Conservation (phyloP, 2,888 invertebrate species). For the Drepana falcataria region DNA sequence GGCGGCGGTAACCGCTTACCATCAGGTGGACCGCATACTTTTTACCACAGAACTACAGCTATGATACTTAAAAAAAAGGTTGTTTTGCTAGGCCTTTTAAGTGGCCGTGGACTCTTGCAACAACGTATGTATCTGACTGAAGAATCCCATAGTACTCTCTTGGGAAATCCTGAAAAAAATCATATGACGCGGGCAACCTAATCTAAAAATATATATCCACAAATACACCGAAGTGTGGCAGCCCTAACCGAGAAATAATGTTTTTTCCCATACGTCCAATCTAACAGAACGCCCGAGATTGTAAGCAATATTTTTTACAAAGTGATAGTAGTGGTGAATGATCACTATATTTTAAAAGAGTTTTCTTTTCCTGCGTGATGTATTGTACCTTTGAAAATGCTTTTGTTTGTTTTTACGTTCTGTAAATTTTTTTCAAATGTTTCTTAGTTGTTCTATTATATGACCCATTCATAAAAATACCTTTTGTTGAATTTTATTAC, state of each 20-base stretch:
- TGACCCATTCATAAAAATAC: no score
- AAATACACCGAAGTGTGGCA: constrained; percentile 7
- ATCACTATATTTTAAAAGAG: constrained; percentile 24
- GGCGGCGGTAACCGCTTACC: no score
- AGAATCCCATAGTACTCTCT: no score
- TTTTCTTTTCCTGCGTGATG: constrained; percentile 4
- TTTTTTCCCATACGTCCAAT: constrained; percentile 22
- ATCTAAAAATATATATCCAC: background rate
- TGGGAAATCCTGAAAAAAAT: no score
- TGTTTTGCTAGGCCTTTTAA: no score
- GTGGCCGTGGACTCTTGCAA: no score
- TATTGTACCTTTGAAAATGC: constrained; percentile 5
- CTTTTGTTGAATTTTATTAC: no score
- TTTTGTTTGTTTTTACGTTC: background rate
- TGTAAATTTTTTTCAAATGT: background rate
- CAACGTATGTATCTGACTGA: no score
- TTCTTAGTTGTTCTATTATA: no score
- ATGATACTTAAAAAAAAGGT: no score
- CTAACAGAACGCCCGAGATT: constrained; percentile 17
- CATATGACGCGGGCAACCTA: background rate
- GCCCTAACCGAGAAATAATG: constrained; percentile 15
- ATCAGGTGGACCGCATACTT: no score
- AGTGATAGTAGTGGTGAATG: constrained; percentile 18
- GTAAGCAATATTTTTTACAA: constrained; percentile 30
- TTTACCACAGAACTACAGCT: no score